Percentiles rank a stretch among this genome's conserved stretches.
phyloP scores from a whole-genome alignment of 2,888 invertebrate species.

The Amblyteles armatorius region DNA sequence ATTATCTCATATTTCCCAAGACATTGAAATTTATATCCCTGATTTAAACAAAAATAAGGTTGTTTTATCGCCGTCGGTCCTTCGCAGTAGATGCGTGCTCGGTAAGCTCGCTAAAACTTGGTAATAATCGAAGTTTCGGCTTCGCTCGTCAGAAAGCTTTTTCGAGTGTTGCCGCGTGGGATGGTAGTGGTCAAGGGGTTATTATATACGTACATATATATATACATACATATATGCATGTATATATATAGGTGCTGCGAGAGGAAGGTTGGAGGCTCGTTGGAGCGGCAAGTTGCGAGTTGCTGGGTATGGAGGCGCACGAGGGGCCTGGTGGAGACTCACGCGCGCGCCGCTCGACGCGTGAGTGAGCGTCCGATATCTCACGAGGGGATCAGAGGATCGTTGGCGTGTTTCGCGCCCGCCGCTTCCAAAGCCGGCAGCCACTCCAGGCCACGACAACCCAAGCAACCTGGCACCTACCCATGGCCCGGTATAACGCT shows the following conservation, averaged over 20 bases:
- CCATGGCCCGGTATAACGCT: slow-evolving; percentile 38
- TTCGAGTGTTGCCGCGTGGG: slow-evolving; percentile 22
- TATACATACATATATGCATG: background rate
- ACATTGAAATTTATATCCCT: background rate
- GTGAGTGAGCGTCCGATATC: slow-evolving; percentile 84
- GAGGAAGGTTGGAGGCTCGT: slow-evolving; percentile 47
- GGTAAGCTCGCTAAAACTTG: background rate
- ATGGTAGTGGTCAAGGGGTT: slow-evolving; percentile 22
- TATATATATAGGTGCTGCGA: slow-evolving; percentile 24
- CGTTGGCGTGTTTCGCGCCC: slow-evolving; percentile 84
- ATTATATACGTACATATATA: background rate
- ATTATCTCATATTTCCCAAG: background rate
- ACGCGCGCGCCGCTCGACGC: slow-evolving; percentile 74
- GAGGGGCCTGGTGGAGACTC: slow-evolving; percentile 57
- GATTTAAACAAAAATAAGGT: background rate
- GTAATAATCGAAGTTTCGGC: slow-evolving; percentile 27
- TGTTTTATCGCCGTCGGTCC: background rate
- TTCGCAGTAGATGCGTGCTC: background rate
- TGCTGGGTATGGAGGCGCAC: slow-evolving; percentile 46
- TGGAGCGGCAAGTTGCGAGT: slow-evolving; percentile 58
- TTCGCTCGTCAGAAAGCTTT: background rate
- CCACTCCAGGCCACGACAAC: slow-evolving; percentile 62
- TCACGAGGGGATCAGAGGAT: slow-evolving; percentile 84
- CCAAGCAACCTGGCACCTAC: slow-evolving; percentile 63
- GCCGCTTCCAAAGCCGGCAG: slow-evolving; percentile 69